These are phyloP conservation scores for Rhinoderma darwinii DNA, from an alignment of 2,113 vertebrate genomes.

Conservation along the genomic window DNA sequence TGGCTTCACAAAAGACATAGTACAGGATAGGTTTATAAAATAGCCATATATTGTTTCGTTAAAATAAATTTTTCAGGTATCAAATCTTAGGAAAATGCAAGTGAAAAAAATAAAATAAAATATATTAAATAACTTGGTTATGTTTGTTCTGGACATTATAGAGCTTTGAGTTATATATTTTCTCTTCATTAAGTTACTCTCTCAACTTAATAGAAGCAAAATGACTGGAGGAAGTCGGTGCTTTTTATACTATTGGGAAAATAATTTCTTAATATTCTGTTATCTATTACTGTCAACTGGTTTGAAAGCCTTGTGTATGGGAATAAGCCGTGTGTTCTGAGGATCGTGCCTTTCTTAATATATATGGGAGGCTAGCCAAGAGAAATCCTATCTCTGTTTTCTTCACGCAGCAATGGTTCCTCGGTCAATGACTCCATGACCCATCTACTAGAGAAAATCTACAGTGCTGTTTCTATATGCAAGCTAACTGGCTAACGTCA, in stretches of 20 bases:
- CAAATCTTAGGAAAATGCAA: too few species aligned
- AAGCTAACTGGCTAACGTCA: constrained; percentile 47
- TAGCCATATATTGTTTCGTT: too few species aligned
- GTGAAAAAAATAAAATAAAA: too few species aligned
- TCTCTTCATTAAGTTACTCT: not conserved
- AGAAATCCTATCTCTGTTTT: constrained; percentile 24
- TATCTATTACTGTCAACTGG: constrained; percentile 23
- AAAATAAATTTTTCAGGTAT: too few species aligned
- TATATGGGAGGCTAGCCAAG: constrained; percentile 51
- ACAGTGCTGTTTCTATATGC: not conserved
- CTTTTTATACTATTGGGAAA: constrained; percentile 20
- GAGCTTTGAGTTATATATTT: not conserved
- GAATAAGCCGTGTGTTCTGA: constrained; percentile 35
- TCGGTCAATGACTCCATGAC: constrained; percentile 55
- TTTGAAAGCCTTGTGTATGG: constrained; percentile 18
- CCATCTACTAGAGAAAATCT: constrained; percentile 33
- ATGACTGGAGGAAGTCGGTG: not conserved
- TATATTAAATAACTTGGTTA: not conserved
- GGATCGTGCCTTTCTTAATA: constrained; percentile 1
- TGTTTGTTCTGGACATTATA: not conserved
- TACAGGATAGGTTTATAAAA: too few species aligned
- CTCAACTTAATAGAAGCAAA: not conserved
- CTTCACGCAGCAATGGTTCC: not conserved
- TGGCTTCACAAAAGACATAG: too few species aligned
- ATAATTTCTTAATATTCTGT: not conserved